Evolutionary conservation across 92 coral and sea anemone species (phyloP).

Genomic region (Heteractis magnifica): DNA sequence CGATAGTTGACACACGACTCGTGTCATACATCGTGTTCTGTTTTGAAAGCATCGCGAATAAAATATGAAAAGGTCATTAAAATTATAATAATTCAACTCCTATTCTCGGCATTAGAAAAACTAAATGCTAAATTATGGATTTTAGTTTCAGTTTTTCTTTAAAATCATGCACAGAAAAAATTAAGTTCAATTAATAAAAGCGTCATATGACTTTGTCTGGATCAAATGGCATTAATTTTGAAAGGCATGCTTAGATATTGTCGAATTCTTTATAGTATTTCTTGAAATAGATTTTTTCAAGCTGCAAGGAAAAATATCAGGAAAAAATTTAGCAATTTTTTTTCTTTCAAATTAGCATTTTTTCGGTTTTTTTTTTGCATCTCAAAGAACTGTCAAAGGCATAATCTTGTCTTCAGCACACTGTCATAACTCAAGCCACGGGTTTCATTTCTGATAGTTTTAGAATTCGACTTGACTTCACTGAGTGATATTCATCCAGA

Average conservation of each 20-base stretch:
- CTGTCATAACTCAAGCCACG: neutral
- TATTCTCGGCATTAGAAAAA: neutral
- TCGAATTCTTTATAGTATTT: neutral
- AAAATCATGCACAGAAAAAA: neutral
- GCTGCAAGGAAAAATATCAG: neutral
- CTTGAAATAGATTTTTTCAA: neutral
- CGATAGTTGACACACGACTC: neutral
- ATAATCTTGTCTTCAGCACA: neutral
- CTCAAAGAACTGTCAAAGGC: neutral
- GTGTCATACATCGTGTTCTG: neutral
- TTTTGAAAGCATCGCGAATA: neutral
- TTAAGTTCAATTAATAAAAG: neutral
- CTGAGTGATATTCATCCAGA: slow-evolving; percentile 47
- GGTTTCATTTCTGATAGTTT: neutral
- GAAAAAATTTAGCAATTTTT: neutral
- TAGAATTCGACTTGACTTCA: neutral
- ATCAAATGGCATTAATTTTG: neutral
- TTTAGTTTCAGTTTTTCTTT: neutral
- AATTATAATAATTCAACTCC: neutral
- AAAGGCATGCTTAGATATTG: neutral
- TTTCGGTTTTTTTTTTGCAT: neutral
- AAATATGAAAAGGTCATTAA: slow-evolving; percentile 1
- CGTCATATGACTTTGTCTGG: neutral
- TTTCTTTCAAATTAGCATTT: neutral
- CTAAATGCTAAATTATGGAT: neutral